Evolutionary conservation across 37 sponge, comb jelly and placozoan genomes (phyloP).

Genomic region (Hormiphora californensis): DNA sequence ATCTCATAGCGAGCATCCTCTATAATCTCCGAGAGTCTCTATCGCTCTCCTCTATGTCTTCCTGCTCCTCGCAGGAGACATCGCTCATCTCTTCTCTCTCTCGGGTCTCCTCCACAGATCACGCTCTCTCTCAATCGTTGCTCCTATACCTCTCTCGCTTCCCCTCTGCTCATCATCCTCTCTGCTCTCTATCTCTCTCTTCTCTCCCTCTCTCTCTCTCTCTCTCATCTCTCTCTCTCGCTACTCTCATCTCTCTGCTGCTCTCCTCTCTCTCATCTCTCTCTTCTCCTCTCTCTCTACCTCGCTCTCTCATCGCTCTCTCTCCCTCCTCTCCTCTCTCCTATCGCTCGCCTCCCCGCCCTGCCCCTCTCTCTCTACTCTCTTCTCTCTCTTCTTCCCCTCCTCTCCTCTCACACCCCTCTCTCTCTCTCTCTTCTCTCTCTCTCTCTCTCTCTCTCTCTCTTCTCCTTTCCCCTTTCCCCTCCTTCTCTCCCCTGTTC

Average conservation of each 20-base stretch:
- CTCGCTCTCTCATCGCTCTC: background rate
- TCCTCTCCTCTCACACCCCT: background rate
- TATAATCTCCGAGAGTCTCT: too few species aligned
- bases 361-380: background rate
- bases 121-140: background rate
- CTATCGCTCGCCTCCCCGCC: background rate
- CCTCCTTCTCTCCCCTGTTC: background rate
- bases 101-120: background rate
- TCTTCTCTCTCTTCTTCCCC: background rate
- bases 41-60: too few species aligned
- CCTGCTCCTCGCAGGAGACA: background rate
- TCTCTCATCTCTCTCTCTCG: background rate
- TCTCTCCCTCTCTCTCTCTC: background rate
- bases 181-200: background rate
- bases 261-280: background rate
- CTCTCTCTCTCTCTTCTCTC: background rate
- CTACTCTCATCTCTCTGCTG: background rate
- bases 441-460: background rate
- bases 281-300: background rate
- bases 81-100: background rate
- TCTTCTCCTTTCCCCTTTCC: background rate
- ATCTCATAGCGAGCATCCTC: too few species aligned
- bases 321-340: background rate
- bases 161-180: background rate
- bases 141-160: background rate